A percentile compares a stretch with the other conserved stretches of the same genome.
Conservation (phyloP, 1,140 invertebrate genomes). For the Mactra quadrangularis region DNA sequence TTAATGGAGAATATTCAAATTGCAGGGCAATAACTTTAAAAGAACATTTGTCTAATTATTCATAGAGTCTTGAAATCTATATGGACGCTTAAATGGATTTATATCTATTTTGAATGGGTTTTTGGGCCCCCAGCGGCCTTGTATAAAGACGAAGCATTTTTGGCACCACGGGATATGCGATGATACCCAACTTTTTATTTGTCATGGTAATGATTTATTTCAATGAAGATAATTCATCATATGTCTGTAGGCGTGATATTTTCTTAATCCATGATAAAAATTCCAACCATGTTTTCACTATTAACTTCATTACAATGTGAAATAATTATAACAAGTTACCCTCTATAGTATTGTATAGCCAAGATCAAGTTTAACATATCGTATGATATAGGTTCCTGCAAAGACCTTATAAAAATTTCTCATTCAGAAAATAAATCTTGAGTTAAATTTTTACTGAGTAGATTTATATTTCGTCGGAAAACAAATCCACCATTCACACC, state of each 20-base stretch:
- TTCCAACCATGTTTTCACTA: constrained; percentile 33
- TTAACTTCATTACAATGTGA: constrained; percentile 8
- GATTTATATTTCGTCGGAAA: too few species aligned
- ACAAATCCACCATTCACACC: too few species aligned
- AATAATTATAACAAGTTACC: constrained; percentile 14
- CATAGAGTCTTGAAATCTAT: constrained; percentile 32
- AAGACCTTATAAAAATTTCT: too few species aligned
- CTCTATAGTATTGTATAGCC: too few species aligned
- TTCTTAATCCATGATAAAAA: constrained; percentile 45
- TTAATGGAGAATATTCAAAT: not conserved
- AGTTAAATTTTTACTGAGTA: too few species aligned
- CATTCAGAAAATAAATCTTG: too few species aligned
- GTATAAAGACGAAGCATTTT: constrained; percentile 24
- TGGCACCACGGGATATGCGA: constrained; percentile 28
- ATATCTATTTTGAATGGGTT: constrained; percentile 58
- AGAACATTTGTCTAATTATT: constrained; percentile 25
- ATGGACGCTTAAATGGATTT: constrained; percentile 31
- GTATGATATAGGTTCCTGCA: too few species aligned
- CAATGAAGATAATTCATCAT: constrained; percentile 36
- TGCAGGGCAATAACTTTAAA: not conserved
- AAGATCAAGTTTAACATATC: too few species aligned
- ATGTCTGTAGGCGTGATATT: constrained; percentile 36
- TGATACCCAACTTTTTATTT: constrained; percentile 39
- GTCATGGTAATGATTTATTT: constrained; percentile 58
- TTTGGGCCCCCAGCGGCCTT: not conserved